These are phyloP conservation scores for Rhaphigaster nebulosa DNA, from an alignment of 2,888 invertebrate genomes.

Conservation along the genomic window DNA sequence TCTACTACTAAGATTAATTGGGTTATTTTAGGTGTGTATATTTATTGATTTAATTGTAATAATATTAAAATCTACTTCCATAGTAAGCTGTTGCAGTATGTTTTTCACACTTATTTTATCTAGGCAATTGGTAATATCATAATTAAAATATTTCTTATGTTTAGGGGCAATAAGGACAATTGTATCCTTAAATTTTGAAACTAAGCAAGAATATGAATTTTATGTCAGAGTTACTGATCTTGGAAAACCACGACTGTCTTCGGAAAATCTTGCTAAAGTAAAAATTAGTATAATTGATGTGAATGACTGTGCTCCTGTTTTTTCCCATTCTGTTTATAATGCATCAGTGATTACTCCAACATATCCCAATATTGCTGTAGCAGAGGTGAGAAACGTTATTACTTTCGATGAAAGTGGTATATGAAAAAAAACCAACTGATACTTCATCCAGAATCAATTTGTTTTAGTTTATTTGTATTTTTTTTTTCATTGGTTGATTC, in stretches of 20 bases:
- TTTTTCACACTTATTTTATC: not conserved
- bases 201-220: constrained; percentile 78
- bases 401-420: not conserved
- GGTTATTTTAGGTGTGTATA: not conserved
- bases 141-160: constrained; percentile 59
- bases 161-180: constrained; percentile 86
- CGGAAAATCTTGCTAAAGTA: constrained; percentile 84
- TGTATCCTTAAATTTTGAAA: constrained; percentile 85
- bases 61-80: not conserved
- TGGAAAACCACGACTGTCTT: constrained; percentile 85
- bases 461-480: not conserved
- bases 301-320: constrained; percentile 91
- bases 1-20: not conserved
- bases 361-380: constrained; percentile 82
- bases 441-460: not conserved
- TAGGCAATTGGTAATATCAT: not conserved
- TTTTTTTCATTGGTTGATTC: constrained; percentile 1
- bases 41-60: not conserved
- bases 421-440: constrained; percentile 38
- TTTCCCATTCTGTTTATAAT: constrained; percentile 79
- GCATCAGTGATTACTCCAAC: constrained; percentile 86
- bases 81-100: not conserved
- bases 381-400: constrained; percentile 70
- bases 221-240: constrained; percentile 87
- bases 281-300: constrained; percentile 83